Conservation (phyloP, 2,113 vertebrate genomes). For the Malurus elegans region DNA sequence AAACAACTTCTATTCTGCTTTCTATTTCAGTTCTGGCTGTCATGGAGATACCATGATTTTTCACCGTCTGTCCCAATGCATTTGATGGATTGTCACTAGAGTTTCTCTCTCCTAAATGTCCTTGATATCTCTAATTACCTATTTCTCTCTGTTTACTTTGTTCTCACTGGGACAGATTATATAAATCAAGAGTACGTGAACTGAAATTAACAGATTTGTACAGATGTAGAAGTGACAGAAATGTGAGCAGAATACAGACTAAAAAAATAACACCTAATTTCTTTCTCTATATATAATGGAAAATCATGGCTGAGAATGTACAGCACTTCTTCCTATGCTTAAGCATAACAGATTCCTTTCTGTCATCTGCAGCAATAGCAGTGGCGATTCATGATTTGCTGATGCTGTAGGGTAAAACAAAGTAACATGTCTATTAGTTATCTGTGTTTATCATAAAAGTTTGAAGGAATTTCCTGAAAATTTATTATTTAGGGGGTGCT, state of each 20-base stretch:
- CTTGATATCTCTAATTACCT: slow-evolving; percentile 51
- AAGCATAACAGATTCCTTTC: not conserved
- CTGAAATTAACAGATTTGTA: not conserved
- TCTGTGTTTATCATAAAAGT: not conserved
- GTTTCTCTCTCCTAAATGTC: not conserved
- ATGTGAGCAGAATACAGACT: not conserved
- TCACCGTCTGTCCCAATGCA: not conserved
- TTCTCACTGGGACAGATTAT: not conserved
- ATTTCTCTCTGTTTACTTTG: slow-evolving; percentile 38
- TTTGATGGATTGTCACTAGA: slow-evolving; percentile 40
- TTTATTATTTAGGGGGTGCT: not conserved
- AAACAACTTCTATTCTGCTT: not conserved
- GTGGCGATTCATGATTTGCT: not conserved
- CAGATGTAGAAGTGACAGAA: not conserved
- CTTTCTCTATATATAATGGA: not conserved
- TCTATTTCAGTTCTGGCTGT: slow-evolving; percentile 1
- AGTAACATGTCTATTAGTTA: not conserved
- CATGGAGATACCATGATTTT: not conserved
- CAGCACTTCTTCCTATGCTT: not conserved
- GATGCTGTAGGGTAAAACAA: not conserved
- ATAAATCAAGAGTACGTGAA: not conserved
- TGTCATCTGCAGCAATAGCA: not conserved
- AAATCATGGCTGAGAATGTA: not conserved
- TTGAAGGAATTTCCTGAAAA: not conserved
- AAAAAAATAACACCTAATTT: not conserved